These are phyloP conservation scores for Ptychobarbus kaznakovi DNA, from an alignment of 2,797 vertebrate species.

Conservation along the genomic window DNA sequence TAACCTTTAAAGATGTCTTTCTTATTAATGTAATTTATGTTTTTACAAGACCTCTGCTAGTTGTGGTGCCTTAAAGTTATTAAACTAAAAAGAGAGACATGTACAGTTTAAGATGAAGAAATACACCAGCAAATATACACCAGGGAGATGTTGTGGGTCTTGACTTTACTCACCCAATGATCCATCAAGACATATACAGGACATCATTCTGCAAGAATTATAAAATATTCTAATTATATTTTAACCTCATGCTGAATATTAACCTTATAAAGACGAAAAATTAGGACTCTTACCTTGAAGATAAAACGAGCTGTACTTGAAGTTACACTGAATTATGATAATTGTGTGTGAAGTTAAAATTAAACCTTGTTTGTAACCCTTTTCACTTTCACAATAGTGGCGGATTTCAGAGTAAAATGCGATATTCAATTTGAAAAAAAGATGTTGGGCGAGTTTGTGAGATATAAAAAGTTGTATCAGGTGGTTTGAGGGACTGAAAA, in stretches of 20 bases:
- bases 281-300: constrained; percentile 28
- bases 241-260: not conserved
- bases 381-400: not conserved
- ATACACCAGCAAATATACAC: not conserved
- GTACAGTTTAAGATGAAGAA: not conserved
- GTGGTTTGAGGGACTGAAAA: not conserved
- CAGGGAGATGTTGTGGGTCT: not conserved
- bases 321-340: not conserved
- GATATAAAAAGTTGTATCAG: not conserved
- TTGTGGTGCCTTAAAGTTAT: not conserved
- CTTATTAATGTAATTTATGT: constrained; percentile 46
- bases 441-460: too few species aligned
- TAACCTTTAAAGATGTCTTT: constrained; percentile 44
- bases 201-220: constrained; percentile 28
- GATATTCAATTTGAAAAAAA: constrained; percentile 1
- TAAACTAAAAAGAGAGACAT: not conserved
- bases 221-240: constrained; percentile 31
- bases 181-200: not conserved
- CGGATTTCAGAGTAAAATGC: not conserved
- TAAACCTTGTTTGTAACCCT: not conserved
- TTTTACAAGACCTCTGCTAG: not conserved
- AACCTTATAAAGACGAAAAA: not conserved
- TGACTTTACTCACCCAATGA: constrained; percentile 15
- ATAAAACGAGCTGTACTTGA: not conserved
- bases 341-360: not conserved